These are phyloP conservation scores for Anarrhichthys ocellatus DNA, from an alignment of 2,113 vertebrate genomes.

Conservation along the genomic window DNA sequence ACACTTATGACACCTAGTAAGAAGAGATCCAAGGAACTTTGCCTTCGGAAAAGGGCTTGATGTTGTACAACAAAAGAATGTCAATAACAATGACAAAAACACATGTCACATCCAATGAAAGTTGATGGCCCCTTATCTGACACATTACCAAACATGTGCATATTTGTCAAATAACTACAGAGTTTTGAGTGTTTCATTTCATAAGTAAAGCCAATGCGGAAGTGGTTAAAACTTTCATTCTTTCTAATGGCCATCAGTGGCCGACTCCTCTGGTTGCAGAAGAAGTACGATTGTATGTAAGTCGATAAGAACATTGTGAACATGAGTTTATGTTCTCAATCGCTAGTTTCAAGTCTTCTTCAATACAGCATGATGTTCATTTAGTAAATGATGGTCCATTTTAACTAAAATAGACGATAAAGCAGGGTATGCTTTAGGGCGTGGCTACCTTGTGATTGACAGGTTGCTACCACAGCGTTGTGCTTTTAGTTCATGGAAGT, in stretches of 20 bases:
- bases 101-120: neutral
- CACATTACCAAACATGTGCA: neutral
- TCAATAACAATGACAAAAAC: constrained; percentile 6
- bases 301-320: neutral
- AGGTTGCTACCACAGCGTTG: too few species aligned
- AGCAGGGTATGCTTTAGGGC: too few species aligned
- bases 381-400: neutral
- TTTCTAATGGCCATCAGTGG: too few species aligned
- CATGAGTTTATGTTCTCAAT: neutral
- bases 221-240: too few species aligned
- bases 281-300: neutral
- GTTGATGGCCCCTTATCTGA: neutral
- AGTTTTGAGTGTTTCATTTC: neutral
- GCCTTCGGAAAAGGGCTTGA: constrained; percentile 16
- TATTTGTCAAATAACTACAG: constrained; percentile 1
- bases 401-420: too few species aligned
- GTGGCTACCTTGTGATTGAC: too few species aligned
- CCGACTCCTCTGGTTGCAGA: neutral
- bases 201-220: neutral
- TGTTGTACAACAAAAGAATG: constrained; percentile 29
- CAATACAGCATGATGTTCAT: neutral
- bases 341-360: neutral
- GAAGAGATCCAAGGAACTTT: constrained; percentile 34
- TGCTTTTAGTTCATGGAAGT: too few species aligned
- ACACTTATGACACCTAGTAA: constrained; percentile 51